Evolutionary conservation across 1,140 invertebrate species (phyloP).

Genomic region (Eurosta solidaginis): DNA sequence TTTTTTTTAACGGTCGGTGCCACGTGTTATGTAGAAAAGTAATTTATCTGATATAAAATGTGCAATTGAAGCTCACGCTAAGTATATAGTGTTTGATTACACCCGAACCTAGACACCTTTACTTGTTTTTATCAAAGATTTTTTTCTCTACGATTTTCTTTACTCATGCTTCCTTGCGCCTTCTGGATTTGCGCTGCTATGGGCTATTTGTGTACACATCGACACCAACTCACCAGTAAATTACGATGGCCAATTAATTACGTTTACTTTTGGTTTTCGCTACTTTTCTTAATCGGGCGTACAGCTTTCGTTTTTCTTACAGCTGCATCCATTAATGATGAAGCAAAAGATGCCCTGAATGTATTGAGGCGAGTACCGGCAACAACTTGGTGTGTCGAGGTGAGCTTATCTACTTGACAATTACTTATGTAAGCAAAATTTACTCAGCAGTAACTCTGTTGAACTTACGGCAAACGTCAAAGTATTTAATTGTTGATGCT

Average conservation of each 20-base stretch:
- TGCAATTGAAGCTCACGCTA: too few species aligned
- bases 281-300: conserved; percentile 65
- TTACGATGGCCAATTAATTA: conserved; percentile 61
- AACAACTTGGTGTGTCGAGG: conserved; percentile 64
- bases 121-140: too few species aligned
- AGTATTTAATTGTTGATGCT: too few species aligned
- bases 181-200: background rate
- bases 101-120: too few species aligned
- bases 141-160: background rate
- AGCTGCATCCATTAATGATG: conserved; percentile 66
- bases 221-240: conserved; percentile 42
- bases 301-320: conserved; percentile 65
- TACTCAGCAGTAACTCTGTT: too few species aligned
- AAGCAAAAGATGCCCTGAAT: conserved; percentile 63
- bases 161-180: background rate
- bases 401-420: conserved; percentile 39
- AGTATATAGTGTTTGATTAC: too few species aligned
- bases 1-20: too few species aligned
- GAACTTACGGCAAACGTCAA: too few species aligned
- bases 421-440: background rate
- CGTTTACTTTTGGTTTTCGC: conserved; percentile 67
- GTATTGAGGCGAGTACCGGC: conserved; percentile 64
- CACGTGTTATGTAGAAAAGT: too few species aligned
- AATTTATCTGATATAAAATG: too few species aligned
- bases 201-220: background rate